Evolutionary conservation across 2,113 vertebrate species (phyloP), one percentile per base, ranked within the genome.

Genomic region (Oryzias javanicus): DNA sequence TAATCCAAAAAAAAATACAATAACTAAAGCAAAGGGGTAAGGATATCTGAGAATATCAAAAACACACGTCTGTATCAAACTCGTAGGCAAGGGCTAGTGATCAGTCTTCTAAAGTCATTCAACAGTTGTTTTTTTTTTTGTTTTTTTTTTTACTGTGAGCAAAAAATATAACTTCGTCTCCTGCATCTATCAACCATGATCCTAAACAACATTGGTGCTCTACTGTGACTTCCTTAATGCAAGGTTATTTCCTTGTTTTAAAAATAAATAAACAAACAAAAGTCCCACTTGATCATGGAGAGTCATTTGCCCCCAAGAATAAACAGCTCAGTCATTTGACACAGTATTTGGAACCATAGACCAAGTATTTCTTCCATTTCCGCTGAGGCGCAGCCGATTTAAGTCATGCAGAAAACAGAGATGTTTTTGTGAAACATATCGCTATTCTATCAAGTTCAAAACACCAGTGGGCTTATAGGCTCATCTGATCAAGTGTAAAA

Each of bases 401-500:
- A 50, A 16, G 42, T 19, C 8, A 42, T 1, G 20, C 12, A 52
- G 22, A 14, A 46, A 58, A 18, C 17, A 47, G 40, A 55, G 4
- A 10, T 17, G 20, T 44, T 56, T 44, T 16, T 14, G 15, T 42
- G 44, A 18, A 18, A 40, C 7, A 2, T 40, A 40, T 12, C 25
- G 10, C 25, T 29, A 52, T 17, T 7, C 50, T 51, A 15, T 52
- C 25, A 52, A 4, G 50, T 52, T 19, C 27, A 53, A 18, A 13
- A 14, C 27, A 40, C 27, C 27, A 18, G 8, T 14, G 10, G 17
- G 27, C 51, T 40, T 40, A 53, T 12, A 5, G 51, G 4, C 8
- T 40, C 17, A 53, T 19, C 51, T 53, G 27, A 52, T 52, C 42
- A 27, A n/a, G 19, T 59, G 42, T 40, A 55, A 60, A 72, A 27